These are phyloP conservation scores for Spheniscus mendiculus DNA, from an alignment of 2,113 vertebrate species.

Conservation along the genomic window DNA sequence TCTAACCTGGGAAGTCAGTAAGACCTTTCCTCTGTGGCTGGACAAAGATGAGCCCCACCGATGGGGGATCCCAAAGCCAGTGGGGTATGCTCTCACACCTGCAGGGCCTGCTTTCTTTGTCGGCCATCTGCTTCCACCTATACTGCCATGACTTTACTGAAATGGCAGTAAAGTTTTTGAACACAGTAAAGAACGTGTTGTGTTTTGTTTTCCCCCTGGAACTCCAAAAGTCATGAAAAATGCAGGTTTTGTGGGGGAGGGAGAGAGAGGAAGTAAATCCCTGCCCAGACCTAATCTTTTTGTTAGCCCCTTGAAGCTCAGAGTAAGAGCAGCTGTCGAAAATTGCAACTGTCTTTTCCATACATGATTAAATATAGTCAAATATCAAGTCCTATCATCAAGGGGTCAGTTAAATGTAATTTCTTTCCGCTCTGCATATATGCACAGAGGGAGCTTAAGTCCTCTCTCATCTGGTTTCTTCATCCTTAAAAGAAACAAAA, in stretches of 20 bases:
- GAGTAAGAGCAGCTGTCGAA: conserved; percentile 48
- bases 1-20: not conserved
- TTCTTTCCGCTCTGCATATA: conserved; percentile 35
- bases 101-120: not conserved
- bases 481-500: conserved; percentile 60
- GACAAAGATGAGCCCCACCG: not conserved
- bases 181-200: not conserved
- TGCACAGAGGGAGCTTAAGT: conserved; percentile 34
- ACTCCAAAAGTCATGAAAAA: conserved; percentile 21
- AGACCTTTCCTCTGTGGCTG: not conserved
- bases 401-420: conserved; percentile 52
- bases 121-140: not conserved
- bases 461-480: conserved; percentile 46
- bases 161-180: not conserved
- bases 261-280: not conserved
- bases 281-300: not conserved
- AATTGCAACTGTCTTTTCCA: conserved; percentile 38
- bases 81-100: not conserved
- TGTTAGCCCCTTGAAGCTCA: not conserved
- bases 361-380: conserved; percentile 13
- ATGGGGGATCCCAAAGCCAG: not conserved
- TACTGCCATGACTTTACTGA: not conserved
- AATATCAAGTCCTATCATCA: conserved; percentile 43
- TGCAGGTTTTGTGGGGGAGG: not conserved
- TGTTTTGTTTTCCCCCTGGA: not conserved